Percentiles rank a stretch among this genome's conserved stretches.
Evolutionary conservation across 1,140 invertebrate species (phyloP).

Genomic region (Globodera rostochiensis): DNA sequence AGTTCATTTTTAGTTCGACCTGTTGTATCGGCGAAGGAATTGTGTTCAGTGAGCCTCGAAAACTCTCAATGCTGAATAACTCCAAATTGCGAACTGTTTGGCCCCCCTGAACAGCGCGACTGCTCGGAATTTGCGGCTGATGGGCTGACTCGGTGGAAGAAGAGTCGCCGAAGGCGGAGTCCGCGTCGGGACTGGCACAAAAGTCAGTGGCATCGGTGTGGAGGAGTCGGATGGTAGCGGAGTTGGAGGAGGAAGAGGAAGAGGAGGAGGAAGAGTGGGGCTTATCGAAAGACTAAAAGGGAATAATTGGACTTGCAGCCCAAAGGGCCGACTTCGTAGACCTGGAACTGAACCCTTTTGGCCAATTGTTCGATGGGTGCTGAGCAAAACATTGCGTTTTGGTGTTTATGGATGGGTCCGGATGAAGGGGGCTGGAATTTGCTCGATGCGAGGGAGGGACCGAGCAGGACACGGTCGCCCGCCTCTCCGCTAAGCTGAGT

Average conservation of each 20-base stretch:
- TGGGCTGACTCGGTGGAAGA: conserved; percentile 50
- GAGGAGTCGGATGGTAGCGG: not conserved
- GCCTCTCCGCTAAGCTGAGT: conserved; percentile 49
- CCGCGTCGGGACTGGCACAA: conserved; percentile 49
- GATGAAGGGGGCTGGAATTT: conserved; percentile 9
- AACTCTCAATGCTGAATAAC: conserved; percentile 49
- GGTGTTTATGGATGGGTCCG: conserved; percentile 14
- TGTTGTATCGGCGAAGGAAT: conserved; percentile 45
- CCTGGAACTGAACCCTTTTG: conserved; percentile 11
- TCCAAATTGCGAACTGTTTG: conserved; percentile 37
- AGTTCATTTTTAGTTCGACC: conserved; percentile 18
- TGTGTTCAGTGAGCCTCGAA: conserved; percentile 46
- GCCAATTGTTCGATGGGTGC: not conserved
- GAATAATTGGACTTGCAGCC: not conserved
- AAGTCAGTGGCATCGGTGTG: conserved; percentile 26
- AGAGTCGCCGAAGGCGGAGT: conserved; percentile 57
- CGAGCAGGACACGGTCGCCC: conserved; percentile 46
- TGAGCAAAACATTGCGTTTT: conserved; percentile 17
- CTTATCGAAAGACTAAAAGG: conserved; percentile 14
- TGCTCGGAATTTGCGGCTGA: conserved; percentile 25
- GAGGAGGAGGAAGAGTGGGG: conserved; percentile 9
- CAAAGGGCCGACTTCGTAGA: not conserved
- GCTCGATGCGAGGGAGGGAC: conserved; percentile 34
- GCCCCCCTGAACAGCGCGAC: conserved; percentile 4
- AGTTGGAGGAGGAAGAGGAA: not conserved